These are phyloP conservation scores for Meloidogyne floridensis DNA, from an alignment of 1,140 invertebrate species.

Conservation along the genomic window DNA sequence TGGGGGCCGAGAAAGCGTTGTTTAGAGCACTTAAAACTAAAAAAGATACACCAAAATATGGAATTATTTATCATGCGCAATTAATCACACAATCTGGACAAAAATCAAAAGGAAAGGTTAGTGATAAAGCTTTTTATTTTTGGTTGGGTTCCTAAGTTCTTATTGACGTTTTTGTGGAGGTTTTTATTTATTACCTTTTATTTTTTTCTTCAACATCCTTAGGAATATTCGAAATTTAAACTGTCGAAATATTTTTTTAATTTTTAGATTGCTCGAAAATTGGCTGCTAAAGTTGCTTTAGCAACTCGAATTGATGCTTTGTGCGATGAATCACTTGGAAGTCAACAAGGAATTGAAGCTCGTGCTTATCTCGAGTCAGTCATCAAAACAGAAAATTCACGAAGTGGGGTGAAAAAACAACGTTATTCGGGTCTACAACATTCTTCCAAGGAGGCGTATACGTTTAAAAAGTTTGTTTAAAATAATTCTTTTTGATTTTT, in stretches of 20 bases:
- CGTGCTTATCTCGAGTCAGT: constrained; percentile 57
- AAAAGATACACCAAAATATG: constrained; percentile 97
- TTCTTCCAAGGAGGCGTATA: constrained; percentile 44
- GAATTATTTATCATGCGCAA: constrained; percentile 94
- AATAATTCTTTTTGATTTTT: neutral
- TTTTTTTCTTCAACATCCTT: too few relatives aligned
- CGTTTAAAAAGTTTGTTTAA: constrained; percentile 58
- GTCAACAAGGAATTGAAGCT: constrained; percentile 54
- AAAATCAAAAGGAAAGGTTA: constrained; percentile 84
- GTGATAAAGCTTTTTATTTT: neutral
- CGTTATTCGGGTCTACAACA: constrained; percentile 41
- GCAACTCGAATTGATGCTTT: constrained; percentile 92
- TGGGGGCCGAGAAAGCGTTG: constrained; percentile 95
- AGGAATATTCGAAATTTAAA: too few relatives aligned
- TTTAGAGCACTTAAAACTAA: constrained; percentile 95
- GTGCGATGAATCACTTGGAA: constrained; percentile 73
- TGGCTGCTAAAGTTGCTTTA: constrained; percentile 90
- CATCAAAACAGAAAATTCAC: constrained; percentile 56
- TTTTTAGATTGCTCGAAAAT: constrained; percentile 85
- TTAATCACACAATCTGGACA: constrained; percentile 83
- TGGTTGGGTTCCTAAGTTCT: neutral
- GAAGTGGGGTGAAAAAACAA: constrained; percentile 35
- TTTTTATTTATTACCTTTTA: too few relatives aligned
- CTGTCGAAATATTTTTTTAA: neutral
- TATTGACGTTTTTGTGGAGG: neutral